Evolutionary conservation across 1,140 invertebrate genomes (phyloP).

Genomic region (Hylyphantes graminicola): DNA sequence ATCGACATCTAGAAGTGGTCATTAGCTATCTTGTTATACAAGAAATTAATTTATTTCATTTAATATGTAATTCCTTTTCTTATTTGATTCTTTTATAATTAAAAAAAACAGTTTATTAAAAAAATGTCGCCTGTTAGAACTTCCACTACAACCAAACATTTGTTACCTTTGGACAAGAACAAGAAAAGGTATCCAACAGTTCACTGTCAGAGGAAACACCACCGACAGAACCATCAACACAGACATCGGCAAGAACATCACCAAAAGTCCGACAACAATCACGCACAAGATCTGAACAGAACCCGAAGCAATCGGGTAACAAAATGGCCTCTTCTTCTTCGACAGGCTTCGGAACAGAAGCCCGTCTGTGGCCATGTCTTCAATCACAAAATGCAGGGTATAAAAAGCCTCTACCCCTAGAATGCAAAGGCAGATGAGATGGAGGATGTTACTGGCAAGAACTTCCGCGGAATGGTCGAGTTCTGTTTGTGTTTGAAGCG

Average conservation of each 20-base stretch:
- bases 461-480: too few species aligned
- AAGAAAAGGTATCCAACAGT: conserved; percentile 27
- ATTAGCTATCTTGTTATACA: too few species aligned
- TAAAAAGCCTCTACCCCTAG: conserved; percentile 23
- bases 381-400: conserved; percentile 19
- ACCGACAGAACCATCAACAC: conserved; percentile 2
- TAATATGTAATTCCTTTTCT: too few species aligned
- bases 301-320: conserved; percentile 2
- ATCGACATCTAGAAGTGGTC: too few species aligned
- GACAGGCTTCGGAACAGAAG: conserved; percentile 39
- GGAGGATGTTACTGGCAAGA: conserved; percentile 9
- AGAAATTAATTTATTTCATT: too few species aligned
- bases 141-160: too few species aligned
- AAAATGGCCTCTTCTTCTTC: conserved; percentile 44
- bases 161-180: conserved; percentile 48
- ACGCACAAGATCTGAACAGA: not conserved
- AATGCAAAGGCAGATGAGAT: conserved; percentile 5
- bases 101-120: too few species aligned
- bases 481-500: not conserved
- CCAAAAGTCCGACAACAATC: not conserved
- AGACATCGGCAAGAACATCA: not conserved
- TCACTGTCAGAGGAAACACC: conserved; percentile 24
- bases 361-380: conserved; percentile 42
- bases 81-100: too few species aligned
- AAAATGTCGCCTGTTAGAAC: too few species aligned